A percentile compares a stretch with the other conserved stretches of the same genome.
Conservation (phyloP, 2,888 invertebrate genomes). For the Eupithecia pulchellata region DNA sequence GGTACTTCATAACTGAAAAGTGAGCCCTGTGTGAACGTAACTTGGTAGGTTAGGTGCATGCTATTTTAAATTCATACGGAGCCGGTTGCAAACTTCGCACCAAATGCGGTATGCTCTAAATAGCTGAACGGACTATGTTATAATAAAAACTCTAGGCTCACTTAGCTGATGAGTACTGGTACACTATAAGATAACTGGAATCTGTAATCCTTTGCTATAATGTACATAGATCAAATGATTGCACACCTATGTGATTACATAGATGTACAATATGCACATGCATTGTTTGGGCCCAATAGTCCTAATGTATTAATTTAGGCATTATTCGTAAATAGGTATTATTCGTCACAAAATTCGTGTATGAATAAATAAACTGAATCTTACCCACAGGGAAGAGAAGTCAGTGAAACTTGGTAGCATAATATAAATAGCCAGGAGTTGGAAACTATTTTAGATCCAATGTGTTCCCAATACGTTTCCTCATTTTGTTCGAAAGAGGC, state of each 20-base stretch:
- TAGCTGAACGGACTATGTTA: conserved; percentile 34
- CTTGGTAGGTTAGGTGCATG: conserved; percentile 35
- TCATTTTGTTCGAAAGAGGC: not conserved
- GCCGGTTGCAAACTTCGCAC: conserved; percentile 48
- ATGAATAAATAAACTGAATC: not conserved
- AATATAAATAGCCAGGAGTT: not conserved
- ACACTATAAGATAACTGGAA: not conserved
- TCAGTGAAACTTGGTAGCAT: not conserved
- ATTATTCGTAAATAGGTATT: no score
- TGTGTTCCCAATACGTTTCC: not conserved
- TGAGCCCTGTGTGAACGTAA: conserved; percentile 49
- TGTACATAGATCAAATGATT: not conserved
- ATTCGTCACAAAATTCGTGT: not conserved
- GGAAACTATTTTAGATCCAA: conserved; percentile 2
- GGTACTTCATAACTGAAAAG: not conserved
- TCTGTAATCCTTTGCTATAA: not conserved
- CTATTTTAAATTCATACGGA: conserved; percentile 15
- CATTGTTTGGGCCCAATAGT: no score
- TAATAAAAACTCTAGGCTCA: conserved; percentile 20
- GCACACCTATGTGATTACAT: not conserved
- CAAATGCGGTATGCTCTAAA: conserved; percentile 48
- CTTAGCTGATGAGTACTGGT: not conserved
- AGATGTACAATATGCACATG: no score
- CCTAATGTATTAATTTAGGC: no score
- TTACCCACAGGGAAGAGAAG: not conserved